phyloP scores from a whole-genome alignment of 1,140 invertebrate genomes.

The Pseudomyrmex pallidus region DNA sequence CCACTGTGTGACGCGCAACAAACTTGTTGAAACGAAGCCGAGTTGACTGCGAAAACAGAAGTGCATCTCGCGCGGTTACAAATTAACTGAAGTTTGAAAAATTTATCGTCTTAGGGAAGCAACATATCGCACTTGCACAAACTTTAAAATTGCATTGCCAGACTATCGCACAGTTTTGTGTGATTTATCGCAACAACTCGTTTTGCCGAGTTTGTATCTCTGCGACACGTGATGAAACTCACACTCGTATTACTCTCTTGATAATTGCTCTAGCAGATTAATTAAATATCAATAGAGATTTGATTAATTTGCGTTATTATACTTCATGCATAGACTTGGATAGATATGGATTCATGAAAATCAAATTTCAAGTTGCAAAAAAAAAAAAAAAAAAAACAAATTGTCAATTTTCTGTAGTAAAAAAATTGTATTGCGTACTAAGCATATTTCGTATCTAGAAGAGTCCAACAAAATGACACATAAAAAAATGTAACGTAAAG shows the following conservation, averaged over 20 bases:
- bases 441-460: not conserved
- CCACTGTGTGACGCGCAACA: not conserved
- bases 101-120: not conserved
- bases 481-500: not conserved
- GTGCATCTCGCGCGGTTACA: not conserved
- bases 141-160: constrained; percentile 20
- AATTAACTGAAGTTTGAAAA: constrained; percentile 21
- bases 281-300: no score
- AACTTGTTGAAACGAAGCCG: constrained; percentile 1
- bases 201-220: not conserved
- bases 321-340: not conserved
- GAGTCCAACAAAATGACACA: not conserved
- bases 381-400: not conserved
- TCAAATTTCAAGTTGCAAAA: no score
- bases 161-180: constrained; percentile 1
- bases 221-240: not conserved
- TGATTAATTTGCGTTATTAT: not conserved
- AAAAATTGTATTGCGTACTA: not conserved
- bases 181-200: constrained; percentile 3
- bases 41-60: not conserved
- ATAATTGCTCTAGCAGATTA: constrained; percentile 23
- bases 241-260: not conserved
- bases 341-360: no score
- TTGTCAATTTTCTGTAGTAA: not conserved
- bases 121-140: constrained; percentile 9